Conservation (phyloP, 1,140 invertebrate genomes). For the Plodia interpunctella region DNA sequence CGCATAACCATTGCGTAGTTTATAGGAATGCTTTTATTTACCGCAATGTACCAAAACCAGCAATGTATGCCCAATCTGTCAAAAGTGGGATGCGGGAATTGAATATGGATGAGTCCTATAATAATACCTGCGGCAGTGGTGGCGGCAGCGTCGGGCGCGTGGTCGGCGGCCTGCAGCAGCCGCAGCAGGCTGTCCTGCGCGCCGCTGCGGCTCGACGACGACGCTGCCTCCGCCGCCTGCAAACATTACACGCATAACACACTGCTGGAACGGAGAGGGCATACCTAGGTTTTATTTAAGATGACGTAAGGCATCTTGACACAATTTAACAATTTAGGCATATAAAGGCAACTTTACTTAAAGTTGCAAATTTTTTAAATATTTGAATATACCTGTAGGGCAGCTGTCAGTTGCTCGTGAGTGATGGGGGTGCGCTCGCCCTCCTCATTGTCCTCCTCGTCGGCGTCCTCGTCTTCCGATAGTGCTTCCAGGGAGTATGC, state of each 20-base stretch:
- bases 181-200: conserved; percentile 33
- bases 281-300: too few relatives aligned
- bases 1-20: too few relatives aligned
- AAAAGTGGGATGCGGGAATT: too few relatives aligned
- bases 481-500: conserved; percentile 66
- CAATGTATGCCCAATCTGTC: too few relatives aligned
- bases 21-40: too few relatives aligned
- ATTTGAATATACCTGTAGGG: conserved; percentile 63
- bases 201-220: conserved; percentile 24
- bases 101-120: not conserved
- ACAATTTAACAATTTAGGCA: too few relatives aligned
- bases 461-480: conserved; percentile 65
- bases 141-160: conserved; percentile 18
- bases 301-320: too few relatives aligned
- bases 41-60: too few relatives aligned
- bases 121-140: conserved; percentile 20
- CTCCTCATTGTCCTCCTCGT: conserved; percentile 60
- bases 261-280: too few relatives aligned
- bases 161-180: conserved; percentile 29
- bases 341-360: too few relatives aligned
- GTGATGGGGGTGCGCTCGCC: conserved; percentile 53
- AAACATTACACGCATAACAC: too few relatives aligned
- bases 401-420: conserved; percentile 58
- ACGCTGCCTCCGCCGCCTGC: conserved; percentile 52
- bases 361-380: too few relatives aligned